A percentile compares a stretch with the other conserved stretches of the same genome.
Conservation (phyloP, 2,113 vertebrate genomes). For the Lepisosteus osseus region DNA sequence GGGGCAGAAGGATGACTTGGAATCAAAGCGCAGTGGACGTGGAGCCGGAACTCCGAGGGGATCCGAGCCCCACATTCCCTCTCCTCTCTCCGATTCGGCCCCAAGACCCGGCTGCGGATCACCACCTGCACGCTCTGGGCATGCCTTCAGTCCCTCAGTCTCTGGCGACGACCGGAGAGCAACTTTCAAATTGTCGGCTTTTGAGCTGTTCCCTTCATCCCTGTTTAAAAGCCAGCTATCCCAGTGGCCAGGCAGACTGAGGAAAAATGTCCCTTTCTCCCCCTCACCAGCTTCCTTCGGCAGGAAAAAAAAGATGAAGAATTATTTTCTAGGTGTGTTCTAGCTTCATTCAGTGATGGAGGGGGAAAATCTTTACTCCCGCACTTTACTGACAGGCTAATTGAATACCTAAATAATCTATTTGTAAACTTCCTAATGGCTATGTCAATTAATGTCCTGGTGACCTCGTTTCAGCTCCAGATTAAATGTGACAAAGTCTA, state of each 20-base stretch:
- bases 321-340: no score
- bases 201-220: no score
- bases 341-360: not conserved
- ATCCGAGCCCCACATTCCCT: not conserved
- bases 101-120: no score
- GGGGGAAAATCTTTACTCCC: not conserved
- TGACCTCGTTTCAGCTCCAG: conserved; percentile 15
- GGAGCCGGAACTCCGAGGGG: not conserved
- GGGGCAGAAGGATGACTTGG: conserved; percentile 15
- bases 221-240: not conserved
- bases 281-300: no score
- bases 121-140: no score
- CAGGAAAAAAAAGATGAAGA: no score
- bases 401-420: conserved; percentile 10
- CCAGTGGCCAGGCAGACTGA: not conserved
- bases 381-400: not conserved
- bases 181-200: no score
- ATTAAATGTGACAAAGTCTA: conserved; percentile 24
- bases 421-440: conserved; percentile 28
- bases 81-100: no score
- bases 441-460: conserved; percentile 22
- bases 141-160: no score
- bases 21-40: conserved; percentile 13
- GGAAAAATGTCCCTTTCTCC: not conserved
- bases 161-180: no score